Percentiles rank a stretch among this genome's conserved stretches.
phyloP scores from a whole-genome alignment of 2,888 invertebrate species.

The Conus canariensis region DNA sequence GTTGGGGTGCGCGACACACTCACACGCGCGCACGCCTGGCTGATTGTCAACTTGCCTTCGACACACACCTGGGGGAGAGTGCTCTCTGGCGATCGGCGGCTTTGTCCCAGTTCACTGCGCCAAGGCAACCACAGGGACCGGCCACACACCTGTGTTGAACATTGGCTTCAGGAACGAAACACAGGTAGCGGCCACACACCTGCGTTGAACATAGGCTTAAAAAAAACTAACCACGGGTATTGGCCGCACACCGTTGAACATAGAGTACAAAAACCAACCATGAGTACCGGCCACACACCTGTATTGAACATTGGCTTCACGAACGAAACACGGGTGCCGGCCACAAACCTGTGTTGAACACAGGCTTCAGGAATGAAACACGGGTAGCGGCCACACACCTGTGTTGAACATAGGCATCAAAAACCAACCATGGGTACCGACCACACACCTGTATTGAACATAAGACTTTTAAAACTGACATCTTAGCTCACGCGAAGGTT shows the following conservation, averaged over 20 bases:
- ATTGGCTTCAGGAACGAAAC: neutral
- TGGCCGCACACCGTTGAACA: no score
- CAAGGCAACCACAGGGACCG: neutral
- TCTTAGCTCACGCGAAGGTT: no score
- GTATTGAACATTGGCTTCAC: neutral
- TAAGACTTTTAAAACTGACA: neutral
- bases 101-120: neutral
- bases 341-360: neutral
- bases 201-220: neutral
- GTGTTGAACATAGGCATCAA: no score
- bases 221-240: no score
- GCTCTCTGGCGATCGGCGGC: neutral
- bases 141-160: neutral
- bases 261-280: neutral
- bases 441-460: neutral
- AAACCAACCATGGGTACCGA: neutral
- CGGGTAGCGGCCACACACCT: no score
- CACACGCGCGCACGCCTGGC: neutral
- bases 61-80: no score
- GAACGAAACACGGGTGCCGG: neutral
- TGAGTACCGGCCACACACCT: neutral
- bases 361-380: no score
- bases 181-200: neutral
- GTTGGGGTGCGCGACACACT: neutral
- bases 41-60: neutral